phyloP scores from a whole-genome alignment of 2,797 vertebrate species.

The Lutjanus campechanus region DNA sequence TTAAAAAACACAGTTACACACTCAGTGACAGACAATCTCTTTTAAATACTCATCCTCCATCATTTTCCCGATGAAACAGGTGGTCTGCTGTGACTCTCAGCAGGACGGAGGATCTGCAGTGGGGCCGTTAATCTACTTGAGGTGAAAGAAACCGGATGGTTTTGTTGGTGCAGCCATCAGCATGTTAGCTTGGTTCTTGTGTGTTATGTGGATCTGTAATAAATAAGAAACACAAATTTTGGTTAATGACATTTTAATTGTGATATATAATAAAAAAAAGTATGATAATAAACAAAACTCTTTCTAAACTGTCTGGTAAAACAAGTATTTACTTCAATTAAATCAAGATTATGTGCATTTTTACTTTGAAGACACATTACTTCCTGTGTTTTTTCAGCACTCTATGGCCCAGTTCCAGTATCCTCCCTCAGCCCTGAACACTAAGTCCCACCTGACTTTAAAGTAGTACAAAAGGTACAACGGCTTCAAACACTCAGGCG shows the following conservation, averaged over 20 bases:
- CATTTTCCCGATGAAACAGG: background rate
- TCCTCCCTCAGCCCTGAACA: background rate
- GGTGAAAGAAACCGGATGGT: constrained; percentile 88
- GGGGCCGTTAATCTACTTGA: constrained; percentile 75
- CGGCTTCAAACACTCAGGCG: background rate
- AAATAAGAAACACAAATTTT: constrained; percentile 4
- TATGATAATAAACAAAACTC: background rate
- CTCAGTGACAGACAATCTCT: background rate
- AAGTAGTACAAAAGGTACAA: background rate
- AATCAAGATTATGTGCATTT: background rate
- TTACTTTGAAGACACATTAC: constrained; percentile 7
- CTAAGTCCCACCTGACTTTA: background rate
- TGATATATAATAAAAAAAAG: background rate
- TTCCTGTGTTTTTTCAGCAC: constrained; percentile 5
- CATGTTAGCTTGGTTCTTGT: constrained; percentile 96
- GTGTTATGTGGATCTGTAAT: constrained; percentile 90
- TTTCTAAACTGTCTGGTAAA: background rate
- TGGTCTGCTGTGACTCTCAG: background rate
- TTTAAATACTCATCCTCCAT: constrained; percentile 21
- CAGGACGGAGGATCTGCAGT: background rate
- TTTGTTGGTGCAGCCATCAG: constrained; percentile 88
- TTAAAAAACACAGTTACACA: constrained; percentile 16
- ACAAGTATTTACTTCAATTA: background rate
- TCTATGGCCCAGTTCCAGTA: background rate
- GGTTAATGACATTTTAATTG: background rate